Percentiles rank a stretch among this genome's conserved stretches.
Evolutionary conservation across 2,797 vertebrate species (phyloP).

Genomic region (Bradypodion pumilum): DNA sequence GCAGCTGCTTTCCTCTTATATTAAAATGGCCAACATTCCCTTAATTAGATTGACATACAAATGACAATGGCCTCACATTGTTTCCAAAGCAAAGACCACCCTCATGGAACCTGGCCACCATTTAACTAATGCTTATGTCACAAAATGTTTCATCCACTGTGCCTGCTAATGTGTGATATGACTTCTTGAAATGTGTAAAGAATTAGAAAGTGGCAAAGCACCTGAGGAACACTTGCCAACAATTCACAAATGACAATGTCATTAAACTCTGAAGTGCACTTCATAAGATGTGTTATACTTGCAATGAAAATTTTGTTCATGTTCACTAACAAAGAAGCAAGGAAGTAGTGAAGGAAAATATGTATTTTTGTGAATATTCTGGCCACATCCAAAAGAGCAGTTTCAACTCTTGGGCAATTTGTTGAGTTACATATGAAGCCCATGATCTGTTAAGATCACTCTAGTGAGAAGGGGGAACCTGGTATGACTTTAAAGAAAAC

Average conservation of each 20-base stretch:
- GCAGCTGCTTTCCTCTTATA: slow-evolving; percentile 24
- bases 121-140: slow-evolving; percentile 30
- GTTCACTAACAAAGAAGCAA: slow-evolving; percentile 18
- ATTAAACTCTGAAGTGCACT: slow-evolving; percentile 10
- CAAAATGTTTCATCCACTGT: slow-evolving; percentile 30
- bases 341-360: background rate
- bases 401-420: no score
- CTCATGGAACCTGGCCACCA: slow-evolving; percentile 24
- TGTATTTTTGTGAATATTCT: background rate
- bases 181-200: slow-evolving; percentile 10
- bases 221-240: slow-evolving; percentile 9
- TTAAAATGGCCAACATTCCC: slow-evolving; percentile 22
- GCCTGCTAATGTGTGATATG: slow-evolving; percentile 26
- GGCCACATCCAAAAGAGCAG: background rate
- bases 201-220: slow-evolving; percentile 24
- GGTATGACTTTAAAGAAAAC: background rate
- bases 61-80: slow-evolving; percentile 23
- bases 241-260: slow-evolving; percentile 26
- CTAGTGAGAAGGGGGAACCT: background rate
- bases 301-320: slow-evolving; percentile 1
- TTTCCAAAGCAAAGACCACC: slow-evolving; percentile 17
- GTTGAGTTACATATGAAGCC: background rate
- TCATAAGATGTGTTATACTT: slow-evolving; percentile 25
- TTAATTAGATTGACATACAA: slow-evolving; percentile 37
- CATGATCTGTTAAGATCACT: background rate